Base-by-base conservation (phyloP, 2,113 vertebrate species). In the Pachyramphus minor region DNA sequence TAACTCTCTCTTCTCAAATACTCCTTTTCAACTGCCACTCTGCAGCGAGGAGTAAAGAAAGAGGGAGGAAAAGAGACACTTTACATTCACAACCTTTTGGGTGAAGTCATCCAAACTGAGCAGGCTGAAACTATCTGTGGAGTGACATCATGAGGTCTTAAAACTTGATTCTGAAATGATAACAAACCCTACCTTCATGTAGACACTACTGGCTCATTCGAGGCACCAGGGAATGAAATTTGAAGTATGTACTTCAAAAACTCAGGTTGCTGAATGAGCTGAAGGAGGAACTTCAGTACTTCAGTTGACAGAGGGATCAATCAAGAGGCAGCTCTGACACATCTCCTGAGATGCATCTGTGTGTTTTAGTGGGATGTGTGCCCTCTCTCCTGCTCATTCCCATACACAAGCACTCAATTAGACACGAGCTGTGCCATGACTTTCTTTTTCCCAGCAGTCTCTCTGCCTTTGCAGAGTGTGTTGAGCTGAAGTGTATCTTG, bases 161-260 rank as follows among this genome's bases (percentile, higher is more conserved):
- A 91, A 96, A 72, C 35, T 56, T 55, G n/a, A 59, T 93, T 93
- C 91, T 91, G 74, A 45, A 64, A 75, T 91, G 81, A 37, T 78
- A 91, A 68, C 79, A 95, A 93, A 90, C 89, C 49, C 74, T 53
- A n/a, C 55, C 53, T 63, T 79, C 0, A 4, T n/a, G 49, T 10
- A 49, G 53, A 39, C 67, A 49, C 60, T 15, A 6, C 63, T 56
- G 68, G 23, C 72, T 93, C 69, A 33, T 87, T 63, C 80, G 82
- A 30, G 75, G 56, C 85, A 52, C 39, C 0, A 0, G 79, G 74
- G 91, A 97, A 47, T 55, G 52, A 89, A 93, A 96, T 84, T 69
- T 83, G 56, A 92, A 96, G 77, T 64, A 25, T 72, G 67, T 53
- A 17, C 95, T 96, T 94, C 63, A 89, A 58, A 88, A 96, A 33